A percentile compares a stretch with the other conserved stretches of the same genome.
Evolutionary conservation across 2,888 invertebrate genomes (phyloP).

Genomic region (Cephus spinipes): DNA sequence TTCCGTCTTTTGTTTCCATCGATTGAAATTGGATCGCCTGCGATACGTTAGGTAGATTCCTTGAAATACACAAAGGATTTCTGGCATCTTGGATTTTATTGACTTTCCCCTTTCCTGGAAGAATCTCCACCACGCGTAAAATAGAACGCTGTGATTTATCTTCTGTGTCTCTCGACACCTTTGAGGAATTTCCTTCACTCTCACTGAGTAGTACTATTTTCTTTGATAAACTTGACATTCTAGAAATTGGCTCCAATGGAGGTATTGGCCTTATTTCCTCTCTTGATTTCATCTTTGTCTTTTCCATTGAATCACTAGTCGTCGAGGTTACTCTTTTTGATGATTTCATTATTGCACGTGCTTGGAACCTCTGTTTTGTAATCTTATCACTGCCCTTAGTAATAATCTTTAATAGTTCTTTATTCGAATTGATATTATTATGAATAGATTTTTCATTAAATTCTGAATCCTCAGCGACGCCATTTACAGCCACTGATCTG

Average conservation of each 20-base stretch:
- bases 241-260: neutral
- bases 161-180: neutral
- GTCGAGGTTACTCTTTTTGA: neutral
- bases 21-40: neutral
- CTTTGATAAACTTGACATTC: neutral
- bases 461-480: neutral
- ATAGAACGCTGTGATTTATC: neutral
- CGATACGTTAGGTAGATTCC: neutral
- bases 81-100: neutral
- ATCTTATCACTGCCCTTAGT: neutral
- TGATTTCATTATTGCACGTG: neutral
- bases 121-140: neutral
- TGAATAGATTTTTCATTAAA: neutral
- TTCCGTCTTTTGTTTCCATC: neutral
- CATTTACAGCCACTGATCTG: constrained; percentile 32
- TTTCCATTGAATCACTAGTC: neutral
- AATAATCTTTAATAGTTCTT: neutral
- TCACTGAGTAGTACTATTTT: neutral
- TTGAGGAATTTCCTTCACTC: neutral
- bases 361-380: neutral
- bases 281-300: neutral
- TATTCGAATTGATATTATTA: neutral
- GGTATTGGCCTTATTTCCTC: neutral
- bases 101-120: neutral
- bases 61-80: neutral